These are phyloP conservation scores for Drosophila limbata DNA, from an alignment of 2,888 invertebrate genomes.

Conservation along the genomic window DNA sequence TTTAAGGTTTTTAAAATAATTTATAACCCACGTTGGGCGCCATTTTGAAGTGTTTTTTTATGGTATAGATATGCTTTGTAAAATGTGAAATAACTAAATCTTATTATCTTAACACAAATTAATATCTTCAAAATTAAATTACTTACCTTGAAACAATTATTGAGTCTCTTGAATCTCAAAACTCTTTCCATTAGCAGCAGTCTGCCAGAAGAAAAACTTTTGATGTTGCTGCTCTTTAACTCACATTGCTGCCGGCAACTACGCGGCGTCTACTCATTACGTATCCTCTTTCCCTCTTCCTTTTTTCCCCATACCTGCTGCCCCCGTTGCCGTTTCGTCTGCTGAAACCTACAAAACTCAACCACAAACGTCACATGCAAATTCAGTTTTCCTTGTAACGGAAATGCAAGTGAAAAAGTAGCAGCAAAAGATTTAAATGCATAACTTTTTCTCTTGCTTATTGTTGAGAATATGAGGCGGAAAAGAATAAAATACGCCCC, in stretches of 20 bases:
- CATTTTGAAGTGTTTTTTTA: not conserved
- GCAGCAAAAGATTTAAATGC: constrained; percentile 65
- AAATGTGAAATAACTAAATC: no score
- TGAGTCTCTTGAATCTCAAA: constrained; percentile 3
- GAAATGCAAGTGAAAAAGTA: constrained; percentile 73
- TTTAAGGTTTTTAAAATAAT: not conserved
- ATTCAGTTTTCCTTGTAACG: constrained; percentile 69
- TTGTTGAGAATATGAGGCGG: constrained; percentile 62
- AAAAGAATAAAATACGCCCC: constrained; percentile 62
- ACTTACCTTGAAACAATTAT: constrained; percentile 19
- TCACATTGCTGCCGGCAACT: constrained; percentile 41
- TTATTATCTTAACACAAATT: no score
- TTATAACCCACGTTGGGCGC: not conserved
- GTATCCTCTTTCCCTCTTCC: not conserved
- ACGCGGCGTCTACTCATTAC: constrained; percentile 12
- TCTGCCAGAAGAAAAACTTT: constrained; percentile 9
- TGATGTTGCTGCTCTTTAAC: constrained; percentile 46
- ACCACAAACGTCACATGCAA: constrained; percentile 73
- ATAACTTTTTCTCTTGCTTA: constrained; percentile 71
- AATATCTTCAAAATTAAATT: constrained; percentile 9
- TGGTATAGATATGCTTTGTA: not conserved
- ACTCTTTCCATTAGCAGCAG: constrained; percentile 14
- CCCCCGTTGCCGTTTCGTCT: constrained; percentile 31
- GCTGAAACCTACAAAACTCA: constrained; percentile 36
- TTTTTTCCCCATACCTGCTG: constrained; percentile 7